These are phyloP conservation scores for Eupithecia vulgata DNA, from an alignment of 2,888 invertebrate genomes.

Conservation along the genomic window DNA sequence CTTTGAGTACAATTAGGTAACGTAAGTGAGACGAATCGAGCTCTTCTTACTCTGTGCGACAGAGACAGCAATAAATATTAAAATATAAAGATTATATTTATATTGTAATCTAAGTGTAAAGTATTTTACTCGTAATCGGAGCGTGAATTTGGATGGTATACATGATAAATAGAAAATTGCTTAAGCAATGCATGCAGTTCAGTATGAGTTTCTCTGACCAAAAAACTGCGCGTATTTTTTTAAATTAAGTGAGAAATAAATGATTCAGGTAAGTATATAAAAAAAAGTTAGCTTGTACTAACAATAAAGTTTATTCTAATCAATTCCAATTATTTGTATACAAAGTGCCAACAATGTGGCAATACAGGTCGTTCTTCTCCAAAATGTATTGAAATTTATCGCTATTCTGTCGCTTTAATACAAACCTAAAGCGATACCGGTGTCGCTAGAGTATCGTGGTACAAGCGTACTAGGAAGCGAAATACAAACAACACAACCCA, in stretches of 20 bases:
- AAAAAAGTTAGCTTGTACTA: background rate
- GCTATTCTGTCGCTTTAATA: too few relatives aligned
- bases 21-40: conserved; percentile 76
- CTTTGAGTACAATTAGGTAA: conserved; percentile 63
- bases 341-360: too few relatives aligned
- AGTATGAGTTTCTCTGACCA: background rate
- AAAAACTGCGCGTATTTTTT: background rate
- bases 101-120: conserved; percentile 51
- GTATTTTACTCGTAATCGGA: conserved; percentile 38
- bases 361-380: too few relatives aligned
- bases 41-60: conserved; percentile 78
- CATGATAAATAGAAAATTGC: background rate
- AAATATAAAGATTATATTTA: conserved; percentile 53
- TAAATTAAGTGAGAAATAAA: too few relatives aligned
- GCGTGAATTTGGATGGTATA: conserved; percentile 25
- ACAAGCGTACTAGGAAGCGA: too few relatives aligned
- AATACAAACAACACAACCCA: too few relatives aligned
- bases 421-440: too few relatives aligned
- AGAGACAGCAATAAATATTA: conserved; percentile 80
- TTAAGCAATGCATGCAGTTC: background rate
- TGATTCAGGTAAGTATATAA: too few relatives aligned
- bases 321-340: background rate
- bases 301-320: background rate
- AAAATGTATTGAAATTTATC: too few relatives aligned
- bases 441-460: too few relatives aligned